Evolutionary conservation across 2,113 vertebrate species (phyloP), one percentile per base, ranked within the genome.

Genomic region (Galeopterus variegatus): DNA sequence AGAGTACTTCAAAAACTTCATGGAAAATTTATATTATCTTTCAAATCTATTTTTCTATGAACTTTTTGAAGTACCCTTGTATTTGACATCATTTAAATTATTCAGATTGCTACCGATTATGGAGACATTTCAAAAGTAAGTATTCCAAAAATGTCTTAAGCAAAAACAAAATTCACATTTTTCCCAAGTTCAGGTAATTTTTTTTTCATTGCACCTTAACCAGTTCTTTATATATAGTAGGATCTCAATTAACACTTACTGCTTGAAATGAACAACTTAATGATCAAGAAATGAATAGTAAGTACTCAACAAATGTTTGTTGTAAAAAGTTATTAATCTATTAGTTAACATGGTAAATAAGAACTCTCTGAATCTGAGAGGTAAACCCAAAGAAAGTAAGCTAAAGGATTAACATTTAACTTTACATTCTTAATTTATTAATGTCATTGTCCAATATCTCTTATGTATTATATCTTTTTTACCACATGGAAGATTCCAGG

Each of bases 61-160:
- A 41, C 41, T 41, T 41, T 41, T 41, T 41, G 41, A 41, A 41
- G 41, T 41, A 41, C 41, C 41, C 41, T 41, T 41, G 41, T 41
- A 41, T 48, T 56, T 79, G 17, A 8, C 9, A 86, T 76, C 26
- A 58, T 52, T 84, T 24, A 73, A n/a, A 87, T 26, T 21, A 60
- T 65, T 73, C 33, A 33, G 52, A 72, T 9, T 18, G 10, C 24
- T 33, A 82, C 10, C 83, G 5, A 24, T 52, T 15, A 87, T 50
- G n/a, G n/a, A 91, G 62, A 45, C 64, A 80, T 84, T 96, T 87
- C 48, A 56, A 62, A 96, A 88, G n/a, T 33, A 82, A 88, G 13
- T 81, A 83, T 9, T 81, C 19, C 23, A 52, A 75, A 88, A 93
- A 41, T 36, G 3, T 45, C 72, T 79, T 88, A 52, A 67, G n/a